Base-by-base conservation (phyloP, 2,113 vertebrate genomes). In the Malaclemys terrapin region DNA sequence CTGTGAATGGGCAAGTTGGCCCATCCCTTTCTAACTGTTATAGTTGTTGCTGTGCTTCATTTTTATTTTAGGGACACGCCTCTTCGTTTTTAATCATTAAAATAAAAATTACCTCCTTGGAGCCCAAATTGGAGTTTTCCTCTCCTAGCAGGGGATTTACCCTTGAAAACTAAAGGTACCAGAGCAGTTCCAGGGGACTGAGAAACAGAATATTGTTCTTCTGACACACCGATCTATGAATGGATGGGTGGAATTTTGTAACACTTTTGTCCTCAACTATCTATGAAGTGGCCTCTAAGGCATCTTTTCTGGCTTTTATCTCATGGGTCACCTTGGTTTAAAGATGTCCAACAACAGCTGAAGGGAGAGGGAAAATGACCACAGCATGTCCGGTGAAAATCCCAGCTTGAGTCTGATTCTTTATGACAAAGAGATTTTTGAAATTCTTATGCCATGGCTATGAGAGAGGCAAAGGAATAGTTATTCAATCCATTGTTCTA, bases 221-320 rank as follows among this genome's bases (percentile, higher is more conserved):
- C 65, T 50, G 5, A 42, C 19, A 62, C 14, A 82, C 42, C 25
- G 20, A 65, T 80, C 53, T 27, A 3, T 76, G 20, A 56, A 69
- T 42, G 72, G 78, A 82, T 11, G 82, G 35, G 52, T 95, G 42
- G 52, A 94, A 85, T 93, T 89, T 91, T 69, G 82, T 76, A 76
- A 29, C 22, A 10, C 3, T 80, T 12, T 86, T 78, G 17, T 89
- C 2, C 47, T 83, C 4, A 13, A 84, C 29, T 2, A 0, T 1
- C 89, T 78, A 50, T 82, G 17, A 88, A 93, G n/a, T 81, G 31
- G 19, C 4, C 62, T 65, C 31, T 65, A 65, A 65, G 62, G 31
- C 24, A 45, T 81, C 91, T 90, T 93, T 42, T 81, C 72, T 10
- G 50, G 5, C 10, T 72, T 88, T 52, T 14, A 5, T 7, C 31